phyloP scores from a whole-genome alignment of 2,888 invertebrate species.

The Eledona agricola region DNA sequence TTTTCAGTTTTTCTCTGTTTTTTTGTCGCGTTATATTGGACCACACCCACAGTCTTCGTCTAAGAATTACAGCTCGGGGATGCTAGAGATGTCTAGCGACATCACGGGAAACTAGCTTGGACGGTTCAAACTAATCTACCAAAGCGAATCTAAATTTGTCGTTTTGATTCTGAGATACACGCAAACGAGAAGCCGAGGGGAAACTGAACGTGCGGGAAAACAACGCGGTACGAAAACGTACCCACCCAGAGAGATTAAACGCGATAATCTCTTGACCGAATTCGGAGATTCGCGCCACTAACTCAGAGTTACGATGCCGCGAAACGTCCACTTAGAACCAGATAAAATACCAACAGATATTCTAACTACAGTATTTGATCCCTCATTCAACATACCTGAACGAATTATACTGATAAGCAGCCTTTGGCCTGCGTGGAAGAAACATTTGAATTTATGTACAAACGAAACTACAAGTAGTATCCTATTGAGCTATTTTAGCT shows the following conservation, averaged over 20 bases:
- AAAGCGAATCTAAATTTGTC: conserved; percentile 40
- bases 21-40: conserved; percentile 56
- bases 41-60: conserved; percentile 61
- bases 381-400: conserved; percentile 62
- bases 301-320: too few relatives aligned
- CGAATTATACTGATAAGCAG: conserved; percentile 57
- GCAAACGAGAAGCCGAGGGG: conserved; percentile 15
- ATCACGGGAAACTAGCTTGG: conserved; percentile 51
- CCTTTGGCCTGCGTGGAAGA: conserved; percentile 53
- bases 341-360: conserved; percentile 33
- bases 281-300: too few relatives aligned
- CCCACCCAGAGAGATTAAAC: conserved; percentile 28
- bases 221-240: conserved; percentile 36
- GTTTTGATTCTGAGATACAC: conserved; percentile 31
- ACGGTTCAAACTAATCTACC: conserved; percentile 56
- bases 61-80: conserved; percentile 41
- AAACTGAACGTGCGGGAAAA: conserved; percentile 16
- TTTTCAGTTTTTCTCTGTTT: conserved; percentile 48
- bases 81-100: conserved; percentile 41
- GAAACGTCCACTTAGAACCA: conserved; percentile 4
- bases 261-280: conserved; percentile 19
- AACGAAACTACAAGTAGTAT: conserved; percentile 42
- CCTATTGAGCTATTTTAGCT: conserved; percentile 51
- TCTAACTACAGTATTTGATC: conserved; percentile 61
- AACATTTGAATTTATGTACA: conserved; percentile 49